Conservation (phyloP, 2,113 vertebrate species). For the Lynx canadensis region DNA sequence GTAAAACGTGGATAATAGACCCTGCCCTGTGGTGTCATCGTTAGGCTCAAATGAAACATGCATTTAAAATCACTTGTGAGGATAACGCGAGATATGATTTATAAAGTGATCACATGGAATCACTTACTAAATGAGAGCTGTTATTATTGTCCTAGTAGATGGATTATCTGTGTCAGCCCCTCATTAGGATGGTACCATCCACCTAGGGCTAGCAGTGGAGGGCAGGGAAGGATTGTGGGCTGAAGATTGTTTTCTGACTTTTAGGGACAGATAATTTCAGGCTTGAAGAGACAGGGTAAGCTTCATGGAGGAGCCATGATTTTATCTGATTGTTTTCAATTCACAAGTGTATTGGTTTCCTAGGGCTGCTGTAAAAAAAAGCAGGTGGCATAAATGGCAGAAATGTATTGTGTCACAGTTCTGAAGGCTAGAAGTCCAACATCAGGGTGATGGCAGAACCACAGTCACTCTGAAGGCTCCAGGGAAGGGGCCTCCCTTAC, state of each 20-base stretch:
- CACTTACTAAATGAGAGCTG: background rate
- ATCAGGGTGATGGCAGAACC: background rate
- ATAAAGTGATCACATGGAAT: background rate
- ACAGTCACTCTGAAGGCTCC: background rate
- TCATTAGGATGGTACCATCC: background rate
- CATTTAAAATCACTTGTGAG: background rate
- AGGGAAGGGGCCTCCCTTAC: background rate
- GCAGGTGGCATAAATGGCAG: background rate
- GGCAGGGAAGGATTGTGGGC: background rate
- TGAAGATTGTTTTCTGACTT: background rate
- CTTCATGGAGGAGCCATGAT: background rate
- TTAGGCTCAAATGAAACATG: background rate
- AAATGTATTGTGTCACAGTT: background rate
- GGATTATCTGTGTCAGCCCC: background rate
- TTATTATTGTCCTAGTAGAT: background rate
- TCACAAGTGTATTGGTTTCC: background rate
- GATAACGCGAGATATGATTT: background rate
- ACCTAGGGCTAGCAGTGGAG: background rate
- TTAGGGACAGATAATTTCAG: background rate
- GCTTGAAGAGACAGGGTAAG: background rate
- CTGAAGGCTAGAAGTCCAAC: background rate
- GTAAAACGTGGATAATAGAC: background rate
- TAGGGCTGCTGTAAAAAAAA: background rate
- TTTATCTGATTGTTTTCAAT: background rate
- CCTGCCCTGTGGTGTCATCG: background rate